phyloP scores from a whole-genome alignment of 2,888 invertebrate genomes.

The Drosophila neotestacea region DNA sequence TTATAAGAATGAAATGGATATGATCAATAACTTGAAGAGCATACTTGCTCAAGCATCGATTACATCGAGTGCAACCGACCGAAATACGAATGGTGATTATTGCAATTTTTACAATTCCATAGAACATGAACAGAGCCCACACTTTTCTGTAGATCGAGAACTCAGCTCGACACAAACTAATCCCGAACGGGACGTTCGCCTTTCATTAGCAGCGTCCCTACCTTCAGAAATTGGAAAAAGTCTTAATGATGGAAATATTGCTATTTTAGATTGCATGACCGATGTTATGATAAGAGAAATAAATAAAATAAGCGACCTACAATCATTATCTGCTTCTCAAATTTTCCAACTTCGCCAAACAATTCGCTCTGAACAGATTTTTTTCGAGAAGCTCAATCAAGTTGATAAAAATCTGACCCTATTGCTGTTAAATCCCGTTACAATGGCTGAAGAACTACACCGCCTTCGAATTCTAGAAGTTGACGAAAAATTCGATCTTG shows the following conservation, averaged over 20 bases:
- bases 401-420: slow-evolving; percentile 83
- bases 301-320: slow-evolving; percentile 81
- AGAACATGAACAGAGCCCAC: neutral
- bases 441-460: slow-evolving; percentile 70
- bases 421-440: slow-evolving; percentile 82
- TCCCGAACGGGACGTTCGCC: slow-evolving; percentile 24
- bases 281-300: slow-evolving; percentile 79
- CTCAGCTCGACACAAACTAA: neutral
- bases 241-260: slow-evolving; percentile 35
- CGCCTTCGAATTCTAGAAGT: slow-evolving; percentile 36
- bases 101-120: neutral
- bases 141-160: neutral
- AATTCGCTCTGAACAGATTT: slow-evolving; percentile 75
- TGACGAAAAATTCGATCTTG: slow-evolving; percentile 64
- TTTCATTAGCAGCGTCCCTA: slow-evolving; percentile 6
- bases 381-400: slow-evolving; percentile 83
- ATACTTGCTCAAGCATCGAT: slow-evolving; percentile 67
- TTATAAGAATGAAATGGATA: slow-evolving; percentile 84
- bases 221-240: slow-evolving; percentile 32
- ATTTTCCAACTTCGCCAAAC: slow-evolving; percentile 74
- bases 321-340: slow-evolving; percentile 69
- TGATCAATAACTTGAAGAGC: slow-evolving; percentile 83
- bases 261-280: slow-evolving; percentile 63
- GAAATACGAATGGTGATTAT: neutral
- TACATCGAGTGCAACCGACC: neutral